phyloP scores from a whole-genome alignment of 1,140 invertebrate species.

The Dreissena rostriformis region DNA sequence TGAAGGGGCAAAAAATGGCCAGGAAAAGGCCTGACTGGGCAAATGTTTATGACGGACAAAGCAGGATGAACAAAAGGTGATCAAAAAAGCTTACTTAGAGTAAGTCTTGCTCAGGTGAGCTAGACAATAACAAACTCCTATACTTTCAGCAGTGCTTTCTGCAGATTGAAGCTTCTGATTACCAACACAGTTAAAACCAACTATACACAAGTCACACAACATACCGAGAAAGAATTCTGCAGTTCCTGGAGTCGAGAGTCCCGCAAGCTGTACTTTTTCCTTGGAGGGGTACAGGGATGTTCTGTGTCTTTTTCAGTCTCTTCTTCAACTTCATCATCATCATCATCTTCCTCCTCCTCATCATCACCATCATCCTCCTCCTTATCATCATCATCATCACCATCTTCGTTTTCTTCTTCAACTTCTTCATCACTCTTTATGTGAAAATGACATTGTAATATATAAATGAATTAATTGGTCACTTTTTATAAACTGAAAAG shows the following conservation, averaged over 20 bases:
- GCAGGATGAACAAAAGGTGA: no score
- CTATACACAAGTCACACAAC: neutral
- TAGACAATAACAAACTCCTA: no score
- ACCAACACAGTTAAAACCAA: no score
- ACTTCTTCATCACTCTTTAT: neutral
- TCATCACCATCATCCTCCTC: conserved; percentile 3
- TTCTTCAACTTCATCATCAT: neutral
- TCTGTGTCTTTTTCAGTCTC: conserved; percentile 2
- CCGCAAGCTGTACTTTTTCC: conserved; percentile 31
- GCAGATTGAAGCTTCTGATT: no score
- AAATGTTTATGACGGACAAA: no score
- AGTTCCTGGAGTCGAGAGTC: conserved; percentile 19
- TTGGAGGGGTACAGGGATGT: conserved; percentile 5
- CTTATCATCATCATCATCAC: conserved; percentile 10
- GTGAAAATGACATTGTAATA: conserved; percentile 7
- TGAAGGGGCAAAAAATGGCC: no score
- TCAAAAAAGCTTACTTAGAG: no score
- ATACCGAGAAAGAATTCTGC: conserved; percentile 46
- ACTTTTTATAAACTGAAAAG: no score
- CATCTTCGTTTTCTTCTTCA: neutral
- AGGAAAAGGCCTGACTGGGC: no score
- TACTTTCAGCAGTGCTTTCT: no score
- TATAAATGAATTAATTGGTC: neutral
- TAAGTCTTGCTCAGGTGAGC: no score
- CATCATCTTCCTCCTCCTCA: conserved; percentile 4